These are phyloP conservation scores for Chrysoperla carnea DNA, from an alignment of 1,140 invertebrate genomes.

Conservation along the genomic window DNA sequence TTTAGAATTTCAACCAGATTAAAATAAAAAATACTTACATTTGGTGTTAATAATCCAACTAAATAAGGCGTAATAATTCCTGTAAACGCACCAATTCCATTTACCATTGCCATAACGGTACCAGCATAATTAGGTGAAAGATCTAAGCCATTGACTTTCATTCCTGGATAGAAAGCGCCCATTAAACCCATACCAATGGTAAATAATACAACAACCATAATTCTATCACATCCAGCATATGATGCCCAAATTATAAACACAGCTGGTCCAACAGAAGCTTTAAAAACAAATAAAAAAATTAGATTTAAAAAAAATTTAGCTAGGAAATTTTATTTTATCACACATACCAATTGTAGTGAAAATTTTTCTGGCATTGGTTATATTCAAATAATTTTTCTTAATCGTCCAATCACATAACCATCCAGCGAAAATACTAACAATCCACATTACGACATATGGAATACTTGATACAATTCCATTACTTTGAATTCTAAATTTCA, in stretches of 20 bases:
- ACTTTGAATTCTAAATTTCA: constrained; percentile 63
- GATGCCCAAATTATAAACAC: constrained; percentile 64
- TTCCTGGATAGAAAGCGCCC: constrained; percentile 57
- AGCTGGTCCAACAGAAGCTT: constrained; percentile 52
- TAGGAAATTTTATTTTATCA: neutral
- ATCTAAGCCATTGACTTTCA: constrained; percentile 67
- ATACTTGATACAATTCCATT: constrained; percentile 48
- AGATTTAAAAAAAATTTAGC: neutral
- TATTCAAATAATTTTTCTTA: constrained; percentile 30
- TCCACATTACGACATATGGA: constrained; percentile 57
- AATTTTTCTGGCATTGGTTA: constrained; percentile 45
- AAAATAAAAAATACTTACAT: constrained; percentile 28
- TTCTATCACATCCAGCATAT: constrained; percentile 56
- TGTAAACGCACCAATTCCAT: constrained; percentile 64
- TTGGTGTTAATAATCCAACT: constrained; percentile 51
- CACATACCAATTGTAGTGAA: constrained; percentile 50
- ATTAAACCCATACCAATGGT: constrained; percentile 54
- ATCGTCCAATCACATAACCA: constrained; percentile 49
- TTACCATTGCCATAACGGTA: constrained; percentile 66
- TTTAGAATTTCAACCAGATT: too few species aligned
- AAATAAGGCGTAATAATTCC: constrained; percentile 64
- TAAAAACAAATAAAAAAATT: constrained; percentile 14
- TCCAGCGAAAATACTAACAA: constrained; percentile 44
- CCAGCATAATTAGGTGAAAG: constrained; percentile 69
- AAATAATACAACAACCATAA: constrained; percentile 42